phyloP scores from a whole-genome alignment of 2,797 vertebrate genomes.

The Tragopan temminckii region DNA sequence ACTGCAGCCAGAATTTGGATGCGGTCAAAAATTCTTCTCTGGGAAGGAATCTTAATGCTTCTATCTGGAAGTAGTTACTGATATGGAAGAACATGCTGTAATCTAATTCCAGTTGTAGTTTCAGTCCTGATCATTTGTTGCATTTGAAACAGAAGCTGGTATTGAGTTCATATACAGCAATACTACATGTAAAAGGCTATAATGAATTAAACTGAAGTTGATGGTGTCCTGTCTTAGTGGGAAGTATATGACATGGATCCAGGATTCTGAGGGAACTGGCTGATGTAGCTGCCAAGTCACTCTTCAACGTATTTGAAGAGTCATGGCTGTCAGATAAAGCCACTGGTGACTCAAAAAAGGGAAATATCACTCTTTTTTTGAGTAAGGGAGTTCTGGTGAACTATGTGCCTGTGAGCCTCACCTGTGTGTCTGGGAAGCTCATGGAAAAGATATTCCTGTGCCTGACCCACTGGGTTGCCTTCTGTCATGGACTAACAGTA shows the following conservation, averaged over 20 bases:
- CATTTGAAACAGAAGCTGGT: neutral
- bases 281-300: too few relatives aligned
- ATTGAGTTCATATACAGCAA: neutral
- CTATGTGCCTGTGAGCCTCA: too few relatives aligned
- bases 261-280: too few relatives aligned
- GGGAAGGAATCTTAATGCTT: neutral
- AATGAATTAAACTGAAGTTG: neutral
- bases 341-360: too few relatives aligned
- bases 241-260: neutral
- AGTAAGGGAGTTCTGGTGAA: too few relatives aligned
- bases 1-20: neutral
- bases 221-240: neutral
- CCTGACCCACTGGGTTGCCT: too few relatives aligned
- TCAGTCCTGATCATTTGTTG: neutral
- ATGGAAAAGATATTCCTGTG: too few relatives aligned
- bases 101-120: neutral
- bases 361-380: too few relatives aligned
- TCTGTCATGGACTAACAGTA: too few relatives aligned
- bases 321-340: too few relatives aligned
- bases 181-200: fast-evolving
- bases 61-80: neutral
- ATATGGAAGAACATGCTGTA: neutral
- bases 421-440: too few relatives aligned
- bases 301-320: too few relatives aligned
- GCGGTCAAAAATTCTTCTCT: neutral